phyloP scores from a whole-genome alignment of 2,113 vertebrate genomes.

The Gambusia affinis region DNA sequence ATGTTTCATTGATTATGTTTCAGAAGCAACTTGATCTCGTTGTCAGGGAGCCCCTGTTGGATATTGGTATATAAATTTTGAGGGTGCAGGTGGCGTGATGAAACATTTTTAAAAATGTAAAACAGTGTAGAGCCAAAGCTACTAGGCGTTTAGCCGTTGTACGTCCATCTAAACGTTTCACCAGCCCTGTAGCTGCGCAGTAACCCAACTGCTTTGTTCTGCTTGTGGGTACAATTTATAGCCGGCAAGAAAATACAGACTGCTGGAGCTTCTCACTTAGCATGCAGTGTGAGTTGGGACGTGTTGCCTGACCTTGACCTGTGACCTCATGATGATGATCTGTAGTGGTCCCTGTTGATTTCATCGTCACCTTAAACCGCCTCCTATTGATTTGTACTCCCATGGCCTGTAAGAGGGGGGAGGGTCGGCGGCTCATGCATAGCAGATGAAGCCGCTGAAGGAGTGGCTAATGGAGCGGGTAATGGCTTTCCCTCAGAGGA shows the following conservation, averaged over 20 bases:
- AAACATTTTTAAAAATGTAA: no score
- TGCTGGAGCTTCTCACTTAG: background rate
- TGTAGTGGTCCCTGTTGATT: background rate
- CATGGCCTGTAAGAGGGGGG: background rate
- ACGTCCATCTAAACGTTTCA: background rate
- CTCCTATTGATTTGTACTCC: background rate
- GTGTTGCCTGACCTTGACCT: background rate
- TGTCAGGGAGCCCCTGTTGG: no score
- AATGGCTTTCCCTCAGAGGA: conserved; percentile 33
- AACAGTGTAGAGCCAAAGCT: no score
- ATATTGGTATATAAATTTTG: no score
- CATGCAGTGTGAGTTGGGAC: background rate
- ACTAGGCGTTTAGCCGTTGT: no score
- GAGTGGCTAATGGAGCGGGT: conserved; percentile 31
- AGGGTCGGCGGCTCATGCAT: conserved; percentile 20
- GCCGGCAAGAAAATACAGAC: no score
- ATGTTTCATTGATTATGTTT: no score
- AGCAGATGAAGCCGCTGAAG: conserved; percentile 36
- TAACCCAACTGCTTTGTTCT: background rate
- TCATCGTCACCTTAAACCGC: background rate
- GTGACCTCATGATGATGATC: background rate
- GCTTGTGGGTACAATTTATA: background rate
- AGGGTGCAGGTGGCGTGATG: no score
- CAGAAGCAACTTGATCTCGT: no score
- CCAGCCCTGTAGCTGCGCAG: background rate